phyloP scores from a whole-genome alignment of 2,888 invertebrate genomes.

The Blastobasis lacticolella region DNA sequence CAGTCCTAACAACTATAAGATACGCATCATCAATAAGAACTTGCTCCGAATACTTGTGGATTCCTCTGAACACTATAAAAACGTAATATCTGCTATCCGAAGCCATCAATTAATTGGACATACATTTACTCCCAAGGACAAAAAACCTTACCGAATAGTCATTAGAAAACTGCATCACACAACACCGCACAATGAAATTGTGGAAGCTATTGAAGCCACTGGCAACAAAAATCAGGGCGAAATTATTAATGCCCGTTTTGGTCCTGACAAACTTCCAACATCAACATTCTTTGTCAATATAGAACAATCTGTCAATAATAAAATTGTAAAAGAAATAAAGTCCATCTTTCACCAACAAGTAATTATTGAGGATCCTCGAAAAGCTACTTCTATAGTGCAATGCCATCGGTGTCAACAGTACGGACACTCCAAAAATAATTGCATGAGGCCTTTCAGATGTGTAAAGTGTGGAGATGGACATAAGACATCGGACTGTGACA shows the following conservation, averaged over 20 bases:
- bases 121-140: constrained; percentile 1
- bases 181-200: neutral
- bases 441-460: neutral
- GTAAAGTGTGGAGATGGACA: constrained; percentile 1
- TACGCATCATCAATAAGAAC: neutral
- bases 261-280: neutral
- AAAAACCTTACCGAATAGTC: neutral
- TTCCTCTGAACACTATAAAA: neutral
- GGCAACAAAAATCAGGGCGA: neutral
- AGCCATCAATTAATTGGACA: neutral
- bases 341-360: constrained; percentile 1
- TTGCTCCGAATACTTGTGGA: neutral
- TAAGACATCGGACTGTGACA: neutral
- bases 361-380: constrained; percentile 2
- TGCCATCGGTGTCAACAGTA: constrained; percentile 7
- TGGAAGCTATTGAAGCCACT: neutral
- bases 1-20: no score
- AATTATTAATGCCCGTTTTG: neutral
- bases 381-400: constrained; percentile 2
- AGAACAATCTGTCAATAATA: neutral
- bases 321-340: constrained; percentile 1
- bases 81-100: neutral
- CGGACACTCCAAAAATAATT: constrained; percentile 8
- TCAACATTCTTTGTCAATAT: neutral
- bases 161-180: neutral